Evolutionary conservation across 1,140 invertebrate genomes (phyloP), one percentile per base, ranked within the genome.

Genomic region (Neodiprion virginianus): DNA sequence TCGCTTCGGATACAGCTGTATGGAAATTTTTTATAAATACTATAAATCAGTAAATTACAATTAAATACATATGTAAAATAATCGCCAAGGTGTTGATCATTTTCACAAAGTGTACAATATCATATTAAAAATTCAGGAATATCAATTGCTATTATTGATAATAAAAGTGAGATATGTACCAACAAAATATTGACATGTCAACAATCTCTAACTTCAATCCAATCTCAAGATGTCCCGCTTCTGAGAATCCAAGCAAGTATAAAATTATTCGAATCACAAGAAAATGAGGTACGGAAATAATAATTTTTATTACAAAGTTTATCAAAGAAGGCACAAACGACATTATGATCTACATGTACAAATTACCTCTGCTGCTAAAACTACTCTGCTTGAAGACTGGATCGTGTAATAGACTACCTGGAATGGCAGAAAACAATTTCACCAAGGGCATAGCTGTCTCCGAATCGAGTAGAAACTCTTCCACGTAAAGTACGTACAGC

Each of bases 281-380:
- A 47, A 14, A 12, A 10, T n/a, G 21, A 67, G 40, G 65, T 14
- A 68, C n/a, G n/a, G n/a, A 49, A 14, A 40, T 10, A 23, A 68
- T 47, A 17, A 68, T 23, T 49, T 67, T 21, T 23, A 73, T 66
- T 68, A 67, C 10, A 73, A 73, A 4, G 23, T 74, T 79, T 68
- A 7, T 75, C 12, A 23, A 73, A 23, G 69, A 72, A 76, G 74
- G 9, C 61, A 71, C 80, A 79, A 80, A 50, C 48, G 50, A 53
- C 49, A 67, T 72, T 74, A 69, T 67, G 23, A 72, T 78, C 79
- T 82, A 88, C 82, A 87, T 83, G 68, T 88, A 88, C 72, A 88
- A 81, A 71, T 88, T 88, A 75, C 86, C 87, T 87, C 87, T 88
- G 84, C 82, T 85, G 70, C 84, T 86, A 74, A 81, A 83, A n/a